A percentile compares a stretch with the other conserved stretches of the same genome.
Conservation (phyloP, 2,113 vertebrate species). For the Rhegmatorhina hoffmannsi region DNA sequence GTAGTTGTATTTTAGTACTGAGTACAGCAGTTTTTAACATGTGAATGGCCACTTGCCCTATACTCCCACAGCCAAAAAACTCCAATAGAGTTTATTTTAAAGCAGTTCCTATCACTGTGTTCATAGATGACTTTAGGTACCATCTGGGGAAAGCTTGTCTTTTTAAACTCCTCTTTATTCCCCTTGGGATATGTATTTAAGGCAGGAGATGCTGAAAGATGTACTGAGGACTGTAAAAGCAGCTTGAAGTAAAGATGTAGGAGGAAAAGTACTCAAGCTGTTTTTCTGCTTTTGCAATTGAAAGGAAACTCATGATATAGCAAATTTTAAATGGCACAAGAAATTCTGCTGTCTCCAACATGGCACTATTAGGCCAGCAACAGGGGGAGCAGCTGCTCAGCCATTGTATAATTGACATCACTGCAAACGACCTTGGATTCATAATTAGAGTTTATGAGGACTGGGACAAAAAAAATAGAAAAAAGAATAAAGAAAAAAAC, state of each 20-base stretch:
- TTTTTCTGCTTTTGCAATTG: conserved; percentile 67
- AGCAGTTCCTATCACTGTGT: background rate
- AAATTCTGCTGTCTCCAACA: conserved; percentile 54
- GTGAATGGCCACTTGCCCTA: background rate
- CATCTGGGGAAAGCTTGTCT: conserved; percentile 32
- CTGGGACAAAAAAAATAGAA: background rate
- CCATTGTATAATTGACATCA: conserved; percentile 30
- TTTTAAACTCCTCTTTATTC: conserved; percentile 45
- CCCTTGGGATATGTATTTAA: conserved; percentile 39
- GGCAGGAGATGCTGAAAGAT: conserved; percentile 47
- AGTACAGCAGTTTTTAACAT: background rate
- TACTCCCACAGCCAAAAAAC: background rate
- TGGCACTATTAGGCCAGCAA: conserved; percentile 58
- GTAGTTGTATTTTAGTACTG: background rate
- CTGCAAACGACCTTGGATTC: conserved; percentile 31
- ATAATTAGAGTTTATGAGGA: conserved; percentile 19
- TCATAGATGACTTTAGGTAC: conserved; percentile 19
- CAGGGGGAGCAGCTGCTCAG: conserved; percentile 58
- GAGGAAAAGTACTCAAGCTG: conserved; percentile 69
- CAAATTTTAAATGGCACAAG: conserved; percentile 56
- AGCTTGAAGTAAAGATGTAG: conserved; percentile 62
- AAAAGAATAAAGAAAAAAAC: background rate
- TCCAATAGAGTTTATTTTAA: conserved; percentile 4
- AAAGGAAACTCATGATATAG: conserved; percentile 63
- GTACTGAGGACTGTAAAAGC: conserved; percentile 48